Evolutionary conservation across 2,888 invertebrate species (phyloP).

Genomic region (Drosophila atripex): DNA sequence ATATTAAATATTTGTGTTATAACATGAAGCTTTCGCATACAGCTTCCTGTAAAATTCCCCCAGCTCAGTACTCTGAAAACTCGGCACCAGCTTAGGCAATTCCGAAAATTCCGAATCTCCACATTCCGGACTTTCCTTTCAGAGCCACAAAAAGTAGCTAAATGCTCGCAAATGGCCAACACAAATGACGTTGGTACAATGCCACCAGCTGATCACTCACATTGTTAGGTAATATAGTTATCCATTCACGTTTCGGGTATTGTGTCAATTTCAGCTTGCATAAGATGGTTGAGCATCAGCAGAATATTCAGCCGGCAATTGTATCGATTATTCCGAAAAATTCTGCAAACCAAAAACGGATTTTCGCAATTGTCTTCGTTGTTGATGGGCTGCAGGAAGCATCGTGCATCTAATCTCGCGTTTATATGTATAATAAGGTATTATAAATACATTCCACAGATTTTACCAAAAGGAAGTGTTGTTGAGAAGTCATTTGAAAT

Average conservation of each 20-base stretch:
- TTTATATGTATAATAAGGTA: too few species aligned
- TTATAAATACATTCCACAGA: neutral
- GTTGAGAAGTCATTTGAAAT: conserved; percentile 64
- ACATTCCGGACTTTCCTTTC: conserved; percentile 29
- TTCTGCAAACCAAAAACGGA: conserved; percentile 38
- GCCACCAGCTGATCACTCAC: conserved; percentile 22
- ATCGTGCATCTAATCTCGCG: neutral
- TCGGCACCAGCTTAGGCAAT: conserved; percentile 22
- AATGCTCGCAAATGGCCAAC: conserved; percentile 32
- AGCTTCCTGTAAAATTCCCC: conserved; percentile 21
- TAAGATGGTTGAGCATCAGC: conserved; percentile 15
- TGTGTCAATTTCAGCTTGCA: conserved; percentile 34
- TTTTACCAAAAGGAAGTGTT: conserved; percentile 40
- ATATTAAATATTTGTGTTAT: neutral
- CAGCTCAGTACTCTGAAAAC: conserved; percentile 16
- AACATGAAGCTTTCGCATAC: neutral
- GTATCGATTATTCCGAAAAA: conserved; percentile 36
- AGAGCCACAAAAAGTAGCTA: conserved; percentile 1
- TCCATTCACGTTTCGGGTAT: conserved; percentile 18
- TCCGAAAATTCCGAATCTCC: conserved; percentile 28
- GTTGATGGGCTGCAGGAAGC: too few species aligned
- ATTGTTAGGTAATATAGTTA: conserved; percentile 18
- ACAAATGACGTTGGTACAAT: conserved; percentile 42
- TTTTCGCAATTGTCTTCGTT: conserved; percentile 45
- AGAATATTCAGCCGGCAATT: conserved; percentile 25